Percentiles rank a stretch among this genome's conserved stretches.
These are phyloP conservation scores for Physella acuta DNA, from an alignment of 1,140 invertebrate species.

Conservation along the genomic window DNA sequence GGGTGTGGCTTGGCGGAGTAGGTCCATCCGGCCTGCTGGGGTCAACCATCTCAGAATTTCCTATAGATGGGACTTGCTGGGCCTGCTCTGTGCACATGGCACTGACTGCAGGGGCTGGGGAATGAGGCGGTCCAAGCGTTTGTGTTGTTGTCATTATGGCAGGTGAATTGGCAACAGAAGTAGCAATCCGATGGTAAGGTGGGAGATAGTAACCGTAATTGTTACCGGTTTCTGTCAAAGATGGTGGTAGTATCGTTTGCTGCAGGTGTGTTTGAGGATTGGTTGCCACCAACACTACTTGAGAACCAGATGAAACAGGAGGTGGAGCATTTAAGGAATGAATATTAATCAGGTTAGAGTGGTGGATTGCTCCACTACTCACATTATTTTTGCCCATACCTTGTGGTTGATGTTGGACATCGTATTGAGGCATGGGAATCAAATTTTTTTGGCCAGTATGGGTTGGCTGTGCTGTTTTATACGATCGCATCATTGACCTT, in stretches of 20 bases:
- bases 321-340: background rate
- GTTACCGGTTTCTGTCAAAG: too few species aligned
- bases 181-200: background rate
- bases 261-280: too few species aligned
- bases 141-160: constrained; percentile 9
- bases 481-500: background rate
- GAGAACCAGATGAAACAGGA: constrained; percentile 3
- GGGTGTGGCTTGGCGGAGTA: constrained; percentile 10
- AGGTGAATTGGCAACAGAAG: constrained; percentile 2
- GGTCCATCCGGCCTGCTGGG: constrained; percentile 5
- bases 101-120: background rate
- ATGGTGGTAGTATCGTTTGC: too few species aligned
- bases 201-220: too few species aligned
- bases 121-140: constrained; percentile 13
- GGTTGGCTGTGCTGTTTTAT: constrained; percentile 19
- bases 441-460: constrained; percentile 28
- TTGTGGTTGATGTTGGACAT: background rate
- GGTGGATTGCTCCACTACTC: too few species aligned
- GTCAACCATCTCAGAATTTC: background rate
- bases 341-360: too few species aligned
- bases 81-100: background rate
- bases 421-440: constrained; percentile 28
- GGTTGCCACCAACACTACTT: too few species aligned
- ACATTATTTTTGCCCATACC: background rate
- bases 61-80: background rate